Base-by-base conservation (phyloP, 1,140 invertebrate genomes). In the Aphidius ervi region DNA sequence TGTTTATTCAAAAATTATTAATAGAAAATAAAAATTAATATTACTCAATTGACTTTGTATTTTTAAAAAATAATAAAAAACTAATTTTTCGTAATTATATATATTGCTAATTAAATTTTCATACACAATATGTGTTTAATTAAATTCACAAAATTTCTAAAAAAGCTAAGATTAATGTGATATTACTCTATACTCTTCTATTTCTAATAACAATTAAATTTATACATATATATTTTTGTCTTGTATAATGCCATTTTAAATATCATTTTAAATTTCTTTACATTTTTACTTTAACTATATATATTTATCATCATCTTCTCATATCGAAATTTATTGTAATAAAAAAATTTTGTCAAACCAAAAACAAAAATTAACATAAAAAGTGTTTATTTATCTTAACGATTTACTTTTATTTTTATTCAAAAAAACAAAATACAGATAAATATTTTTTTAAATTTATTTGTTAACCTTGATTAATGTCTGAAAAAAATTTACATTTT, bases 291-390 rank as follows among this genome's bases (percentile, higher is more conserved):
- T 78, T 74, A 56, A 61, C 77, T 69, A 73, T 77, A 74, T 77
- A 78, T 77, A 80, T 78, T 78, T 78, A 80, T 80, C 76, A 79
- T 74, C 75, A 77, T 72, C 71, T 76, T 74, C 75, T 77, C 78
- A 80, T 79, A 79, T 77, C 70, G 68, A 76, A 71, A 65, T 49
- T 47, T 74, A 76, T 79, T 79, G 68, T 74, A 78, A 78, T 78
- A 77, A 78, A 64, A 79, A 78, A 65, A 70, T 72, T 31, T 31
- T 70, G 65, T 70, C 57, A 74, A 74, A 72, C 63, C 66, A 64
- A n/a, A n/a, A 73, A 59, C 58, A 39, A 48, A 8, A 45, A 10
- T 59, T 37, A 48, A 48, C 54, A 23, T 62, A 39, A 9, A 39
- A 48, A 37, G 40, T 61, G 42, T 20, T 52, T 56, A 59, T 53